Evolutionary conservation across 2,888 invertebrate genomes (phyloP).

Genomic region (Maniola hyperantus): DNA sequence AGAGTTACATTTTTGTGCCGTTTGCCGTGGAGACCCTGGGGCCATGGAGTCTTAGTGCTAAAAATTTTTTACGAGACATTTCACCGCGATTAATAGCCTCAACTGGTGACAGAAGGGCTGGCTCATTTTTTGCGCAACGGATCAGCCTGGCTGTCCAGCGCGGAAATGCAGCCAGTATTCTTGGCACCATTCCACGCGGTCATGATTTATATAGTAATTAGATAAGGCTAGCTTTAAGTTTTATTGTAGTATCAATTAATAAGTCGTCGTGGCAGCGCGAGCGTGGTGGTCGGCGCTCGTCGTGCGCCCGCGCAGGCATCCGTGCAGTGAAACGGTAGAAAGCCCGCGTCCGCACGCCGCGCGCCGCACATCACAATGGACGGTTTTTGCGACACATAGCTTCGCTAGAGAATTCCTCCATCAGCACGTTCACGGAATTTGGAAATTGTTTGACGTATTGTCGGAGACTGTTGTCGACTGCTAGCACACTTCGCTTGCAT

Average conservation of each 20-base stretch:
- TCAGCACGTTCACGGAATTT: conserved; percentile 28
- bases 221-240: no score
- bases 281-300: neutral
- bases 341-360: conserved; percentile 46
- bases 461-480: neutral
- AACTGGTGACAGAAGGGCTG: no score
- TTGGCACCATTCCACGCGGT: no score
- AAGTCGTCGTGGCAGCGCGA: neutral
- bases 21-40: no score
- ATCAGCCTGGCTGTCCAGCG: no score
- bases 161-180: no score
- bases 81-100: no score
- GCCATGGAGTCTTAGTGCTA: no score
- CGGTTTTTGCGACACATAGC: conserved; percentile 60
- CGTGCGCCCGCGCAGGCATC: conserved; percentile 55
- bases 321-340: conserved; percentile 73
- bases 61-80: no score
- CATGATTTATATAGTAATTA: no score
- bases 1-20: no score
- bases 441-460: conserved; percentile 20
- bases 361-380: conserved; percentile 41
- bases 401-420: conserved; percentile 41
- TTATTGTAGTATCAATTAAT: neutral
- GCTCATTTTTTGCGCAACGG: no score
- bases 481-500: neutral